Conservation (phyloP, 2,888 invertebrate species). For the Aproaerema taeniolella region DNA sequence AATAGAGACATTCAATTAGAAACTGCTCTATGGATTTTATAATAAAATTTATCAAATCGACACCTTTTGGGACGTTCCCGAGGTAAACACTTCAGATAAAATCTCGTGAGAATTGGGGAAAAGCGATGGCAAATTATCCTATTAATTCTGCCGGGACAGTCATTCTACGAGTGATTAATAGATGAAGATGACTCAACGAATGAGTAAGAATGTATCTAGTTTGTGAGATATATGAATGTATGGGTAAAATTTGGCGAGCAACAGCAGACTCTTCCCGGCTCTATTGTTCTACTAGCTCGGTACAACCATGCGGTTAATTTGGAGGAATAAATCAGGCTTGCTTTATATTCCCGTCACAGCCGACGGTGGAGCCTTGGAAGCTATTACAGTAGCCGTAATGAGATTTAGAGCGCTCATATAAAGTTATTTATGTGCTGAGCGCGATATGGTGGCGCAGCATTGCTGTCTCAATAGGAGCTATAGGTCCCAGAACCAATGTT, state of each 20-base stretch:
- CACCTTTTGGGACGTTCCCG: too few relatives aligned
- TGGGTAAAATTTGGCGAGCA: conserved; percentile 23
- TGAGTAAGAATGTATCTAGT: too few relatives aligned
- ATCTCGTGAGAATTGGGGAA: too few relatives aligned
- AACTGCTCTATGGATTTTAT: too few relatives aligned
- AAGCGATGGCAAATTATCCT: too few relatives aligned
- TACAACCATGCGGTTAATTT: conserved; percentile 52
- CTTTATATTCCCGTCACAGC: conserved; percentile 70
- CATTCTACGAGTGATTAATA: too few relatives aligned
- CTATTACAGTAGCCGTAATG: conserved; percentile 69
- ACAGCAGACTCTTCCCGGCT: conserved; percentile 21
- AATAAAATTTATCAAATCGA: too few relatives aligned
- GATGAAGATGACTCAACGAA: too few relatives aligned
- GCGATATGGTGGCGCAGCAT: conserved; percentile 32
- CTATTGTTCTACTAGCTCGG: conserved; percentile 29
- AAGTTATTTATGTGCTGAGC: conserved; percentile 67
- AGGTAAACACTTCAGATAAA: too few relatives aligned
- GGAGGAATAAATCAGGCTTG: conserved; percentile 60
- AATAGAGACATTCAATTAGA: too few relatives aligned
- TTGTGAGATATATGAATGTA: conserved; percentile 29
- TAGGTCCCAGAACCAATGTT: too few relatives aligned
- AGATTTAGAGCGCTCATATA: conserved; percentile 73
- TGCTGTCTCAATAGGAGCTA: conserved; percentile 27
- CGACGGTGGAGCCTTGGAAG: conserved; percentile 63
- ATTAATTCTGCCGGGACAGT: too few relatives aligned